A percentile compares a stretch with the other conserved stretches of the same genome.
Evolutionary conservation across 2,113 vertebrate species (phyloP).

Genomic region (Python bivittatus): DNA sequence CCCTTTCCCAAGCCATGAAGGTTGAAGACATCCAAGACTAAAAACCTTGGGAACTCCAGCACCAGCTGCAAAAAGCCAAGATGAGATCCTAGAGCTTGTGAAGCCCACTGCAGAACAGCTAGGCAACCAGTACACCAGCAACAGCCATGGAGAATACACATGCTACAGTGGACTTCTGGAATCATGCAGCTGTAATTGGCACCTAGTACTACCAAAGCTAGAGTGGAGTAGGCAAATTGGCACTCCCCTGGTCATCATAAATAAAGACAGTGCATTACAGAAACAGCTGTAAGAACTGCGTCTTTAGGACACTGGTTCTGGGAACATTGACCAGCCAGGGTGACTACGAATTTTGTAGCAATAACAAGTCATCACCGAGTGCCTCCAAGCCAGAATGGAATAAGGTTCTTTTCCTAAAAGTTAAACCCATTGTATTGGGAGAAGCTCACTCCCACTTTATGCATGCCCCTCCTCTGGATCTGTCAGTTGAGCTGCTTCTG

Average conservation of each 20-base stretch:
- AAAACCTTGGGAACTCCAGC: background rate
- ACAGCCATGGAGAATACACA: background rate
- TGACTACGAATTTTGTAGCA: background rate
- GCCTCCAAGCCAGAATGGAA: background rate
- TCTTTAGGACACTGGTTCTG: background rate
- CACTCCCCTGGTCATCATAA: background rate
- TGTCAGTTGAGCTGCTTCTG: background rate
- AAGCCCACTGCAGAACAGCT: background rate
- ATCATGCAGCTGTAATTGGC: background rate
- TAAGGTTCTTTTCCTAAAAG: background rate
- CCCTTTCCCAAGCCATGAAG: background rate
- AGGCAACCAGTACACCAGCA: background rate
- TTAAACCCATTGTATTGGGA: background rate
- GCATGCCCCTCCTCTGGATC: background rate
- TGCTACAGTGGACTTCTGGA: background rate
- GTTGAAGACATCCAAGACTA: background rate
- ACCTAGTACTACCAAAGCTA: background rate
- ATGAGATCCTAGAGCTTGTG: background rate
- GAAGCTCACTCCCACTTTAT: background rate
- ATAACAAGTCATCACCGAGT: background rate
- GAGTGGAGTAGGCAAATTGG: background rate
- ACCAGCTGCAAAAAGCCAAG: background rate
- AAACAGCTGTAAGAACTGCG: background rate
- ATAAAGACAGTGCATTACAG: background rate
- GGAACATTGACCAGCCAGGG: background rate